A percentile compares a stretch with the other conserved stretches of the same genome.
Evolutionary conservation across 2,888 invertebrate genomes (phyloP).

Genomic region (Eurytoma californica): DNA sequence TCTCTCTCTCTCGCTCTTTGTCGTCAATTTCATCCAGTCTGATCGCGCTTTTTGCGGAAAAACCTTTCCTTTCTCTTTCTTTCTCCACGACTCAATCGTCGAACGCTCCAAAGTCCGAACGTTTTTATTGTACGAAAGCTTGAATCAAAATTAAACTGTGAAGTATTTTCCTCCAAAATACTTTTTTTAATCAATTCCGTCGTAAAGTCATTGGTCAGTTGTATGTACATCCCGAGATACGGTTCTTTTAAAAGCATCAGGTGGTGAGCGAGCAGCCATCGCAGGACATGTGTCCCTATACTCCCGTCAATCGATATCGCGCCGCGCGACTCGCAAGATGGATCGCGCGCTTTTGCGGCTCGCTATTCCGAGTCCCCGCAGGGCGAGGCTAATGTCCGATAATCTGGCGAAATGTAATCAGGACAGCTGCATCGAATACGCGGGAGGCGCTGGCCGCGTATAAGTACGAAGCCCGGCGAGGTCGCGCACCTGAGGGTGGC

Average conservation of each 20-base stretch:
- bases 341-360: slow-evolving; percentile 33
- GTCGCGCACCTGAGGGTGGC: slow-evolving; percentile 71
- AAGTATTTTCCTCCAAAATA: no score
- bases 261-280: no score
- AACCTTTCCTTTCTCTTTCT: background rate
- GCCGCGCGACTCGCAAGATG: slow-evolving; percentile 18
- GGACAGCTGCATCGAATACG: slow-evolving; percentile 67
- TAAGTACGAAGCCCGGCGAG: slow-evolving; percentile 60
- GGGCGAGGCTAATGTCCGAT: slow-evolving; percentile 56
- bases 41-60: slow-evolving; percentile 7
- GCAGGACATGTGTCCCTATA: no score
- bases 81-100: no score
- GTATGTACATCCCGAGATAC: no score
- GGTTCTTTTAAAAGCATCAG: no score
- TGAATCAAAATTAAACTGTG: no score
- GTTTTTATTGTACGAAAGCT: no score
- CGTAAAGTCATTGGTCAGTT: no score
- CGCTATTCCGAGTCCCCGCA: background rate
- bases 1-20: background rate
- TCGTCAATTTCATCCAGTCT: slow-evolving; percentile 16
- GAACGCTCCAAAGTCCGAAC: background rate
- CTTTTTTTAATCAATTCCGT: no score
- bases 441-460: slow-evolving; percentile 43
- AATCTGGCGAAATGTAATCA: slow-evolving; percentile 61
- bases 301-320: slow-evolving; percentile 46